A percentile compares a stretch with the other conserved stretches of the same genome.
Evolutionary conservation across 2,797 vertebrate species (phyloP).

Genomic region (Microhierax caerulescens): DNA sequence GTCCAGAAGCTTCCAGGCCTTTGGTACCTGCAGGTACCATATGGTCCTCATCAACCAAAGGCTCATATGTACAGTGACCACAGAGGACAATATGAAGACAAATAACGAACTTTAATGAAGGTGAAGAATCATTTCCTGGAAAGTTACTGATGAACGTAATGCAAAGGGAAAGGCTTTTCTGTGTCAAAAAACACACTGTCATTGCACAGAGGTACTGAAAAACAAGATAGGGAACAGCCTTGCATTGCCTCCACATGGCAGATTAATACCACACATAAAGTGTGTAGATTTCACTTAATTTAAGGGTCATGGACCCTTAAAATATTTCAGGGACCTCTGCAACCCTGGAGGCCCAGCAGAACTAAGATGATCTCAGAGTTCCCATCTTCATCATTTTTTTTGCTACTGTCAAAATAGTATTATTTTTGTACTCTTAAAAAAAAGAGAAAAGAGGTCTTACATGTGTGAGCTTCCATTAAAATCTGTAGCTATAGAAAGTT

Average conservation of each 20-base stretch:
- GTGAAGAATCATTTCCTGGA: neutral
- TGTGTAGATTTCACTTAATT: neutral
- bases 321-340: neutral
- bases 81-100: neutral
- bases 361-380: neutral
- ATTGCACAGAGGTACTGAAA: neutral
- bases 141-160: neutral
- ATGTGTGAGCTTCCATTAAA: neutral
- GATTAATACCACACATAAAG: neutral
- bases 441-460: neutral
- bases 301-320: neutral
- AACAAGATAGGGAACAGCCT: neutral
- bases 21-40: neutral
- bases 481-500: neutral
- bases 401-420: neutral
- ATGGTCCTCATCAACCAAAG: neutral
- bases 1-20: neutral
- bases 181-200: neutral
- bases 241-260: neutral
- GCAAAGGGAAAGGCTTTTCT: neutral
- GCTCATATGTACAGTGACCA: neutral
- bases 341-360: neutral
- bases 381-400: neutral
- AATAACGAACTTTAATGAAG: neutral
- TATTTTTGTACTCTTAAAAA: neutral